Percentiles rank a stretch among this genome's conserved stretches.
phyloP scores from a whole-genome alignment of 2,797 vertebrate species.

The Tauraco hartlaubi region DNA sequence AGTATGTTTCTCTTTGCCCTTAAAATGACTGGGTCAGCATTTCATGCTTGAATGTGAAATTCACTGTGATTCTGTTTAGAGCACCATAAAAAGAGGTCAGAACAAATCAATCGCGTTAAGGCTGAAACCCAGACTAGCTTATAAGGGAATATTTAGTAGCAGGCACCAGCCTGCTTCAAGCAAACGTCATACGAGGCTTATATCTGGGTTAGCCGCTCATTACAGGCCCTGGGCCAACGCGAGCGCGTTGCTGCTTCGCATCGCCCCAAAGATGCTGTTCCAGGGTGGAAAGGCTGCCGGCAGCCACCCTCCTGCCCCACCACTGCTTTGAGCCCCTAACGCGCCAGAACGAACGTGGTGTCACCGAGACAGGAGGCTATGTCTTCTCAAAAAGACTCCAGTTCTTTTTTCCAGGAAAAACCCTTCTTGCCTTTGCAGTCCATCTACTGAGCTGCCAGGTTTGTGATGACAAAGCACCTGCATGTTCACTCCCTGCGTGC shows the following conservation, averaged over 20 bases:
- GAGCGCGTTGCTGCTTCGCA: not conserved
- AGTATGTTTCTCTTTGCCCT: conserved; percentile 60
- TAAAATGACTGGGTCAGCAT: conserved; percentile 71
- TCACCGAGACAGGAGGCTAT: not conserved
- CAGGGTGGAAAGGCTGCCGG: not conserved
- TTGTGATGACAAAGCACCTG: not conserved
- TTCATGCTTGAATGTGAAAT: conserved; percentile 72
- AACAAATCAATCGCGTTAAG: conserved; percentile 68
- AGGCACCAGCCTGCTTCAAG: conserved; percentile 57
- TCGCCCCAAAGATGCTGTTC: not conserved
- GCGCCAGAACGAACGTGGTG: not conserved
- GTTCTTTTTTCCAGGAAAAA: not conserved
- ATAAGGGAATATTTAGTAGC: conserved; percentile 67
- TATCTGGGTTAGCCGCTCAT: conserved; percentile 54
- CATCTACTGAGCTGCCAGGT: not conserved
- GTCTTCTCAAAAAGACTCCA: not conserved
- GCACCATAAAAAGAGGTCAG: conserved; percentile 75
- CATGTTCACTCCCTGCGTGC: rapidly evolving
- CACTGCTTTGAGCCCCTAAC: not conserved
- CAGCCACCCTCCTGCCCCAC: not conserved
- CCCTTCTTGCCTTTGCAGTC: not conserved
- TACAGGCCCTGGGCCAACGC: conserved; percentile 26
- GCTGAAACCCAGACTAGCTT: conserved; percentile 64
- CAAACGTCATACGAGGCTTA: conserved; percentile 17
- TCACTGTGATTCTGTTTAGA: conserved; percentile 71